Evolutionary conservation across 2,797 vertebrate genomes (phyloP), one percentile per base, ranked within the genome.

Genomic region (Perodicticus potto): DNA sequence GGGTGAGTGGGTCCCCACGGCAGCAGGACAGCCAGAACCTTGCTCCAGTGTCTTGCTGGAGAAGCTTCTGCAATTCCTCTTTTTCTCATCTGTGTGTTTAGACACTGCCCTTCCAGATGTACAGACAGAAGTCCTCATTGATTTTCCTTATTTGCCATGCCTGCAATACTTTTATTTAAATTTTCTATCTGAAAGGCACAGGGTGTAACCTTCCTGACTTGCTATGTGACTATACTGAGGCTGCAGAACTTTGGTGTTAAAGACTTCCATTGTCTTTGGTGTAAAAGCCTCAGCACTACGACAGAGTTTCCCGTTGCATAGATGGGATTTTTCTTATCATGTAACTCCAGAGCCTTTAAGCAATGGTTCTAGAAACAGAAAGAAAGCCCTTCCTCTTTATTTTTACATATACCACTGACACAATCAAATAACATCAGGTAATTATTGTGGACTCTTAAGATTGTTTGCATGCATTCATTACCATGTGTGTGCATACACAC

Each of bases 201-300:
- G 84, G 80, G 12, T 78, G 22, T 63, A 88, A 27, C 61, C 34
- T 53, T 14, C 61, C 77, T 77, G 53, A 43, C 57, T 40, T 70
- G 57, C 94, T 77, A 83, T 23, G 73, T 82, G 86, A 95, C 32
- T 83, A 23, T 17, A 78, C 29, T 12, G 73, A 96, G 85, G 37
- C 72, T 57, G 22, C 37, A 45, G 77, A 34, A 11, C 27, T 77
- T 65, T 89, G 23, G 69, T 40, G 43, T 61, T 55, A 73, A 92
- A 90, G 53, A 65, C 57, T 86, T 86, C 37, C 76, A 40, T 22
- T 32, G 2, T 61, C 65, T 91, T 65, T 67, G 43, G 72, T 83
- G 45, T 61, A 81, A 94, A 92, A 94, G 53, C 73, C 88, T 82
- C 59, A 91, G 43, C 59, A 67, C 83, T 96, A 43, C 29, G 40